These are phyloP conservation scores for Lasiurus borealis DNA, from an alignment of 2,113 vertebrate genomes.

Conservation along the genomic window DNA sequence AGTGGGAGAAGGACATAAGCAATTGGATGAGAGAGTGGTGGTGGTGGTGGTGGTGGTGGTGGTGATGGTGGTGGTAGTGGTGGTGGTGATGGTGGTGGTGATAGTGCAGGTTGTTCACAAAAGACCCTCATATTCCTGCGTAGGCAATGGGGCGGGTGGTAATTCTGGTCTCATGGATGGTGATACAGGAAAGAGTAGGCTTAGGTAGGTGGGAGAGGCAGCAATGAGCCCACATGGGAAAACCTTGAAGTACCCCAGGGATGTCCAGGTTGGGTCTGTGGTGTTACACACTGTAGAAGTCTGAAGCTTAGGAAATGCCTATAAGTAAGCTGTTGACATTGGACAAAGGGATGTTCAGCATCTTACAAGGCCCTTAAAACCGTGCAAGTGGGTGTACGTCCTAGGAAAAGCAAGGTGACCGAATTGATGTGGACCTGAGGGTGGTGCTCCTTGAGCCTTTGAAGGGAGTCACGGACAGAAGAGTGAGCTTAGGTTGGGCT, in stretches of 20 bases:
- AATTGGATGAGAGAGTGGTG: background rate
- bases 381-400: background rate
- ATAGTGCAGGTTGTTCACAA: background rate
- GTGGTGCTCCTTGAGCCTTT: background rate
- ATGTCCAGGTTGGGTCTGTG: background rate
- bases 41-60: rapidly evolving
- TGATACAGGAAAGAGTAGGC: background rate
- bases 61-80: too few species aligned
- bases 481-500: background rate
- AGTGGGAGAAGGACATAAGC: background rate
- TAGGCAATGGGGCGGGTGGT: background rate
- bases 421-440: too few species aligned
- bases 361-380: background rate
- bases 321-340: too few species aligned
- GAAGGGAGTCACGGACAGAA: background rate
- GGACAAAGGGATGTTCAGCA: background rate
- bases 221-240: background rate
- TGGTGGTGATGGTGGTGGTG: too few species aligned
- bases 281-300: too few species aligned
- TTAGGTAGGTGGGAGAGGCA: background rate
- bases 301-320: background rate
- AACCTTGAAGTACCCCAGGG: background rate
- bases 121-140: background rate
- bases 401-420: background rate
- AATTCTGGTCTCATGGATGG: background rate